Evolutionary conservation across 2,888 invertebrate genomes (phyloP), one percentile per base, ranked within the genome.

Genomic region (Chelonus formosanus): DNA sequence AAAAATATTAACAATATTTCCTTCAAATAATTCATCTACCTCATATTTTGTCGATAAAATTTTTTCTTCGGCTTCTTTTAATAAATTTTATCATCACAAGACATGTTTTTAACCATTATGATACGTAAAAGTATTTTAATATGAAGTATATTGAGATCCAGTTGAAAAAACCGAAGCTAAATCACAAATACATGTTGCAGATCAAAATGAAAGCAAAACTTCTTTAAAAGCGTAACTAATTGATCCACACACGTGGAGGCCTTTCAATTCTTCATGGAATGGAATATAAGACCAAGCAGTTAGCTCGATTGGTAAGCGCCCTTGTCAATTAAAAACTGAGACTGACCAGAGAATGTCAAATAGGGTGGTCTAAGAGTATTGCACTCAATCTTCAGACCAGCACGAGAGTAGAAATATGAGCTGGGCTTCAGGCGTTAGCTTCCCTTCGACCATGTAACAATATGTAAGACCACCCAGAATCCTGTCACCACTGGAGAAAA

Each of bases 401-500:
- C 52, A 32, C 52, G 52, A 52, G 52, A 32, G 52, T 52, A 67
- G 71, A 69, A 68, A 69, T 55, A 64, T 56, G 63, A 62, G 67
- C 54, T 47, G 63, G 35, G 65, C 60, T 59, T 45, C 50, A 8
- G 58, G 55, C 74, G 75, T 75, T 74, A 75, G 74, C 74, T 79
- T 75, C 76, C 78, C 77, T 77, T 76, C 40, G 74, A 74, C 74
- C 69, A 67, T 68, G 72, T 72, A 62, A 74, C 76, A 78, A 76
- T 74, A 72, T 66, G 61, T 66, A 62, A 77, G 82, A 81, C 82
- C 82, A 82, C 82, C 82, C 82, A 80, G 82, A 80, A 81, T 56
- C 75, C 80, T 80, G 81, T 82, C 82, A 82, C 81, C 81, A 79
- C 78, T 71, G 52, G 54, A 53, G 55, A 52, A 54, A 65, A 59